Base-by-base conservation (phyloP, 2,888 invertebrate genomes). In the Copidosoma aretas region DNA sequence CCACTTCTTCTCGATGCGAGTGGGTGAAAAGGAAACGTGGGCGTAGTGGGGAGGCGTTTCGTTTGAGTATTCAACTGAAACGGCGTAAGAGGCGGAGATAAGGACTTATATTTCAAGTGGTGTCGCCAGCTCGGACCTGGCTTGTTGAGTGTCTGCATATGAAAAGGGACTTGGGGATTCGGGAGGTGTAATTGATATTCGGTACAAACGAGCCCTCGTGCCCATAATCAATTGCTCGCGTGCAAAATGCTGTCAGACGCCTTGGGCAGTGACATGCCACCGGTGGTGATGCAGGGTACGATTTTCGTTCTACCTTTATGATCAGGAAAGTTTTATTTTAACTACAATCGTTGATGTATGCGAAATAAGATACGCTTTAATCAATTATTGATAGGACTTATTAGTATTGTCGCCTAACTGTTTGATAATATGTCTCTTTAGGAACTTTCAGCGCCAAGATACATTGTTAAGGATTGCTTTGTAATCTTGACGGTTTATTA, bases 41-140 rank as follows among this genome's bases (percentile, higher is more conserved):
- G 15, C 22, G 64, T 49, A 21, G 8, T 32, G 32, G 32, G 32
- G 32, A 32, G 58, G 22, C 67, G 64, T 68, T 67, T 76, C 73
- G 77, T 79, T 80, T 80, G 72, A 79, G 79, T 79, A 76, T 77
- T 77, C 76, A 77, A 74, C 75, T n/a, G 57, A 3, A 73, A 70
- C 73, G 69, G 75, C 75, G 76, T 75, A 71, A 77, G 73, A 77
- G 62, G 71, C 73, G 74, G 67, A 71, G 73, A 63, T 66, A 63
- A 62, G 66, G 62, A 58, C 64, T 67, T 64, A 59, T 62, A 65
- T 58, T 64, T 59, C 52, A 49, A 68, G 59, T 56, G 53, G 4
- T 49, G n/a, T 4, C 22, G 22, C 46, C 14, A 21, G 2, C 46
- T 21, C 22, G 19, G 5, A 10, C 15, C 21, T 41, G 8, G 32